Conservation (phyloP, 53 echinoderm and acorn worm genomes). For the Holothuria leucospilota region DNA sequence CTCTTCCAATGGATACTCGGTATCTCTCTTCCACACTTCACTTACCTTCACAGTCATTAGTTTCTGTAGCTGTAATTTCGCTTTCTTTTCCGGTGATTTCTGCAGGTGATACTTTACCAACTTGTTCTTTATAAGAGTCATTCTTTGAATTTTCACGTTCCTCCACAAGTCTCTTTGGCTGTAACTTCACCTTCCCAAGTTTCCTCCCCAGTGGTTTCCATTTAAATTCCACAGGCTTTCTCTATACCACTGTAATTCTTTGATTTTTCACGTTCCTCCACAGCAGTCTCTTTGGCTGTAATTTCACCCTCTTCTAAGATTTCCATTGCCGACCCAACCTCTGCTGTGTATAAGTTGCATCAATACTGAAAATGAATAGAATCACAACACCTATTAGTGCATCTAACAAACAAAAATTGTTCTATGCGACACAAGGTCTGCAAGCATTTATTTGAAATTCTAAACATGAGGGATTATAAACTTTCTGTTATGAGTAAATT, state of each 20-base stretch:
- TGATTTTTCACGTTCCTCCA: not conserved
- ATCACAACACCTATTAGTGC: too few relatives aligned
- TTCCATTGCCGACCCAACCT: conserved; percentile 9
- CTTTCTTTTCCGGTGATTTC: not conserved
- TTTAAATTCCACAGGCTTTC: not conserved
- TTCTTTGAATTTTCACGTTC: not conserved
- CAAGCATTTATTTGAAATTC: too few relatives aligned
- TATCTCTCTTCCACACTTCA: not conserved
- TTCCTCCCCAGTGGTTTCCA: not conserved
- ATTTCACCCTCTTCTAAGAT: not conserved
- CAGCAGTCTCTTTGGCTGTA: not conserved
- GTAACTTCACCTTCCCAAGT: not conserved
- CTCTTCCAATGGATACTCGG: too few relatives aligned
- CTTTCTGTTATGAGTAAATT: too few relatives aligned
- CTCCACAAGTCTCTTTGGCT: not conserved
- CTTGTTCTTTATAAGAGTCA: not conserved
- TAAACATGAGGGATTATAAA: too few relatives aligned
- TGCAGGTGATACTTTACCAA: too few relatives aligned
- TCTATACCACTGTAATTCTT: not conserved
- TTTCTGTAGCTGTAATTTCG: not conserved
- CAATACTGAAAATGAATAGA: conserved; percentile 15
- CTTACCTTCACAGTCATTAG: not conserved
- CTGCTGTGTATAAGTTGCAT: conserved; percentile 11
- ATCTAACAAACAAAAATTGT: too few relatives aligned
- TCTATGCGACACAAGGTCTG: too few relatives aligned